phyloP scores from a whole-genome alignment of 2,797 vertebrate species.

The Gadopsis bispinosus region DNA sequence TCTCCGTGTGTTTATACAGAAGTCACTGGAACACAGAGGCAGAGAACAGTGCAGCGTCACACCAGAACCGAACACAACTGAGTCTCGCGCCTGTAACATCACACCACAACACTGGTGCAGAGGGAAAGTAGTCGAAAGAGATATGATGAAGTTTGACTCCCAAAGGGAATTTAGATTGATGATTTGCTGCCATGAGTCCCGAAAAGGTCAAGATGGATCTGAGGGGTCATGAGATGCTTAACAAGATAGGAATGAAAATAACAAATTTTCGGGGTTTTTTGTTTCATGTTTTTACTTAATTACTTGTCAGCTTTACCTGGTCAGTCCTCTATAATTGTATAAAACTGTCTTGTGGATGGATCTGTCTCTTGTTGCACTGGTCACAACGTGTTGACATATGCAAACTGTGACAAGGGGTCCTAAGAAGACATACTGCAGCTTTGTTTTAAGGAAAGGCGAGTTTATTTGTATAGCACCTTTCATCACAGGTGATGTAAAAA shows the following conservation, averaged over 20 bases:
- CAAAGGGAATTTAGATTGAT: neutral
- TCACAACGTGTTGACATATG: neutral
- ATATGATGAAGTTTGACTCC: neutral
- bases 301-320: neutral
- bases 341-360: neutral
- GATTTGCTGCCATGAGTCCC: neutral
- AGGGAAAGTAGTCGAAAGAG: neutral
- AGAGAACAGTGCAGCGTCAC: constrained; percentile 65
- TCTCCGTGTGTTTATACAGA: constrained; percentile 79
- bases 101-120: constrained; percentile 32
- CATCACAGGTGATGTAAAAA: neutral
- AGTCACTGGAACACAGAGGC: constrained; percentile 67
- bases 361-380: neutral
- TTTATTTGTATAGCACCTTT: neutral
- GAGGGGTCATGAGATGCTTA: neutral
- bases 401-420: too few relatives aligned
- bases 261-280: neutral
- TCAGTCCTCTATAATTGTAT: neutral
- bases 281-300: neutral
- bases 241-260: neutral
- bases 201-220: neutral
- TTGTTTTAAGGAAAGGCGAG: neutral
- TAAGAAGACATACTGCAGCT: neutral
- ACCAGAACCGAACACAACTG: constrained; percentile 43
- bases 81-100: constrained; percentile 44